Evolutionary conservation across 1,140 invertebrate species (phyloP).

Genomic region (Zaprionus capensis): DNA sequence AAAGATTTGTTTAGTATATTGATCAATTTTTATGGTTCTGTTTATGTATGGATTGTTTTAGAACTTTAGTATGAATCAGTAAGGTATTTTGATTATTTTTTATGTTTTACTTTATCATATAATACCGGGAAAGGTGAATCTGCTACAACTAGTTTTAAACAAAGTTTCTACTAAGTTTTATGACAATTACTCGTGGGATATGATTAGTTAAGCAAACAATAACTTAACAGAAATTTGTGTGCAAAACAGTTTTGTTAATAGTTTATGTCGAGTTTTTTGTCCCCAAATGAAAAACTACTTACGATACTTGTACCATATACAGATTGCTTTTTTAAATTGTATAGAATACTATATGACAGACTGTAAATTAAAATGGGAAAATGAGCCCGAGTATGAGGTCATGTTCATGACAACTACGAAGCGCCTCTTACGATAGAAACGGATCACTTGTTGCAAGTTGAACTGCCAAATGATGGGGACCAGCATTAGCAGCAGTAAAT

Average conservation of each 20-base stretch:
- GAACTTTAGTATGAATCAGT: too few relatives aligned
- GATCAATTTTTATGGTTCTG: too few relatives aligned
- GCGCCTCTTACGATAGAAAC: background rate
- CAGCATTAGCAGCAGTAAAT: conserved; percentile 24
- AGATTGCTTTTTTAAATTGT: background rate
- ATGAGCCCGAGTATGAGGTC: conserved; percentile 24
- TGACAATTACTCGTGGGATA: background rate
- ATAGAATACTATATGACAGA: background rate
- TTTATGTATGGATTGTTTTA: too few relatives aligned
- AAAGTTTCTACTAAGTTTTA: too few relatives aligned
- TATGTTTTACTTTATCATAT: too few relatives aligned
- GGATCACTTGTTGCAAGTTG: conserved; percentile 62
- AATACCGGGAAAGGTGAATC: too few relatives aligned
- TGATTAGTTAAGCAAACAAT: background rate
- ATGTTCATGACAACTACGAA: conserved; percentile 6
- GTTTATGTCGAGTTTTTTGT: background rate
- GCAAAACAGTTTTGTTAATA: background rate
- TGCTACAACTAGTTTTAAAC: too few relatives aligned
- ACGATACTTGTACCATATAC: background rate
- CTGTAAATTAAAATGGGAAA: background rate
- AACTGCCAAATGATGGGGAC: background rate
- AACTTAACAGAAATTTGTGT: background rate
- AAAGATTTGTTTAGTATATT: background rate
- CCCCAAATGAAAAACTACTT: background rate
- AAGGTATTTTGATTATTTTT: too few relatives aligned